Conservation (phyloP, 2,113 vertebrate species). For the Chascanopsetta lugubris region DNA sequence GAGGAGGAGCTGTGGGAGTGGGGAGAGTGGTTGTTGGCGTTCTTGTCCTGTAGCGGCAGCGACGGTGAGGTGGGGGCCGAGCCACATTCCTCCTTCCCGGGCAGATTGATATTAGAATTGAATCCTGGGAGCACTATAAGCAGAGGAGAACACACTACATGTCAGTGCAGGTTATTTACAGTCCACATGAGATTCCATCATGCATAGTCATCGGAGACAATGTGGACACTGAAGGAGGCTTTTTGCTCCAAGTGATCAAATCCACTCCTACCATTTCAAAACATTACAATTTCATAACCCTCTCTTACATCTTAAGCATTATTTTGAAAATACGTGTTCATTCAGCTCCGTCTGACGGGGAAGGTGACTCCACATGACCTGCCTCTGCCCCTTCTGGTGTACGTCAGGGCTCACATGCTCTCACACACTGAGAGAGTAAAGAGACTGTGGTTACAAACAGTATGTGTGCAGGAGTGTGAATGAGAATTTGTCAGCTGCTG, state of each 20-base stretch:
- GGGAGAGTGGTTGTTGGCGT: constrained; percentile 90
- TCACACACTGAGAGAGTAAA: constrained; percentile 31
- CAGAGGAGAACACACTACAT: constrained; percentile 11
- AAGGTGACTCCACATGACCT: constrained; percentile 42
- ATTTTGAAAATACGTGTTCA: constrained; percentile 3
- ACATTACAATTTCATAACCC: not conserved
- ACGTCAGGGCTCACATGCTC: constrained; percentile 42
- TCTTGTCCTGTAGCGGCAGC: constrained; percentile 90
- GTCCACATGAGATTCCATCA: not conserved
- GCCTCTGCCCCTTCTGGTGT: constrained; percentile 16
- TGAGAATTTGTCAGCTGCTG: constrained; percentile 66
- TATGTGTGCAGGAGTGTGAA: constrained; percentile 48
- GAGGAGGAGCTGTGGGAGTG: constrained; percentile 78
- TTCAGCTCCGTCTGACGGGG: constrained; percentile 6
- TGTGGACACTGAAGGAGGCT: not conserved
- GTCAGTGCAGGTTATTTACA: constrained; percentile 1
- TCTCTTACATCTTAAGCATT: not conserved
- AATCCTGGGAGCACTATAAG: constrained; percentile 77
- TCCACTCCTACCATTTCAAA: not conserved
- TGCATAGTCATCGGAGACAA: not conserved
- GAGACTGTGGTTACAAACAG: constrained; percentile 27
- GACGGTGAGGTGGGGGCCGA: constrained; percentile 78
- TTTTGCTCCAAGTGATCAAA: not conserved
- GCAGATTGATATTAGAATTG: constrained; percentile 92
- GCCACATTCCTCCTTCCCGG: constrained; percentile 84